These are phyloP conservation scores for Falco berigora DNA, from an alignment of 2,797 vertebrate species.

Conservation along the genomic window DNA sequence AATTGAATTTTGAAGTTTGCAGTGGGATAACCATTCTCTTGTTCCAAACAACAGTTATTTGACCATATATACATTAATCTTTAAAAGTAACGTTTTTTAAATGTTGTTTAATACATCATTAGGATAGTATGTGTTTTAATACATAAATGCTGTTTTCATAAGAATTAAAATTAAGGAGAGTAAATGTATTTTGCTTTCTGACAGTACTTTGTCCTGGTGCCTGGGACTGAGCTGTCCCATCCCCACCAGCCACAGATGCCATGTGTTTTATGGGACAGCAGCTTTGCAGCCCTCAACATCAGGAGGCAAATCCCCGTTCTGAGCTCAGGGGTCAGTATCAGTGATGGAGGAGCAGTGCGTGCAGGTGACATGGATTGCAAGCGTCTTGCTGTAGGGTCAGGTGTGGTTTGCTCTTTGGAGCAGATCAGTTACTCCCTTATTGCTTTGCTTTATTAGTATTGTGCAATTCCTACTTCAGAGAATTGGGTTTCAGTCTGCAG, in stretches of 20 bases:
- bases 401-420: not conserved
- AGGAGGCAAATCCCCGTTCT: not conserved
- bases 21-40: not conserved
- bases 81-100: not conserved
- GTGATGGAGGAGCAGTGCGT: not conserved
- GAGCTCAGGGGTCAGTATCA: not conserved
- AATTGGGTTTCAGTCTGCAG: constrained; percentile 4
- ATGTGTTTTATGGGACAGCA: not conserved
- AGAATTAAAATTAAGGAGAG: not conserved
- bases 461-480: not conserved
- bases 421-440: not conserved
- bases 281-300: not conserved
- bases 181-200: not conserved
- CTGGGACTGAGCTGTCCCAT: not conserved
- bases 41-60: not conserved
- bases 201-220: not conserved
- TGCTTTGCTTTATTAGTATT: not conserved
- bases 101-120: not conserved
- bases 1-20: not conserved
- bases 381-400: not conserved
- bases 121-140: not conserved
- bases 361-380: not conserved
- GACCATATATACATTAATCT: not conserved
- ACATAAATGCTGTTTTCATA: not conserved
- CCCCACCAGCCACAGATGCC: not conserved